Percentiles rank a stretch among this genome's conserved stretches.
Evolutionary conservation across 2,797 vertebrate genomes (phyloP).

Genomic region (Busarellus nigricollis): DNA sequence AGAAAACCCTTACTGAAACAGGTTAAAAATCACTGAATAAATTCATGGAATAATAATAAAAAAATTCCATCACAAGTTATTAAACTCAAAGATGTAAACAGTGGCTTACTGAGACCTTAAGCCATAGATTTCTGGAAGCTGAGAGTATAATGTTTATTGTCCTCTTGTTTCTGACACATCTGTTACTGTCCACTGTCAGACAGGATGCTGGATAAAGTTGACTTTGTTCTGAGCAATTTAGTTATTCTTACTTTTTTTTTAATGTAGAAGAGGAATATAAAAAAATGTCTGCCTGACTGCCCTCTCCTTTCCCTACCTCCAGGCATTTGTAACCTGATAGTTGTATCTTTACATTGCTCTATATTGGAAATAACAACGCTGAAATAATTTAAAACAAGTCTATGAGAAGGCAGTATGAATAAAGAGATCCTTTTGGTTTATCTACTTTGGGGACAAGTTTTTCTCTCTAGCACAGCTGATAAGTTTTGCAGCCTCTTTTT

Average conservation of each 20-base stretch:
- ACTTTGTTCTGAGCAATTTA: neutral
- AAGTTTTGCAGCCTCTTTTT: neutral
- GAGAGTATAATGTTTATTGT: neutral
- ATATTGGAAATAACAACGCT: neutral
- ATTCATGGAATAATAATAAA: neutral
- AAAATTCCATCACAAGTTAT: neutral
- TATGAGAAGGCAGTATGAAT: neutral
- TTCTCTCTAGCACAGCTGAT: neutral
- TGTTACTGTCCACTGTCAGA: neutral
- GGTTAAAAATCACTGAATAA: neutral
- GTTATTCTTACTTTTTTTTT: neutral
- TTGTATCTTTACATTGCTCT: neutral
- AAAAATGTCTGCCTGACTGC: neutral
- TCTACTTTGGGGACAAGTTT: neutral
- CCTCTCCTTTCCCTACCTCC: neutral
- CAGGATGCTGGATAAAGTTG: neutral
- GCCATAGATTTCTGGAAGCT: neutral
- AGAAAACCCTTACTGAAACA: neutral
- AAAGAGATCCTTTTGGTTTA: neutral
- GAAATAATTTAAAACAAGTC: neutral
- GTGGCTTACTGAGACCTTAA: neutral
- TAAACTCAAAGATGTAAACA: neutral
- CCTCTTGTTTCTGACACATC: neutral
- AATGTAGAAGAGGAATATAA: neutral
- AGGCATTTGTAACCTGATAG: neutral